Evolutionary conservation across 2,113 vertebrate species (phyloP).

Genomic region (Macrotis lagotis): DNA sequence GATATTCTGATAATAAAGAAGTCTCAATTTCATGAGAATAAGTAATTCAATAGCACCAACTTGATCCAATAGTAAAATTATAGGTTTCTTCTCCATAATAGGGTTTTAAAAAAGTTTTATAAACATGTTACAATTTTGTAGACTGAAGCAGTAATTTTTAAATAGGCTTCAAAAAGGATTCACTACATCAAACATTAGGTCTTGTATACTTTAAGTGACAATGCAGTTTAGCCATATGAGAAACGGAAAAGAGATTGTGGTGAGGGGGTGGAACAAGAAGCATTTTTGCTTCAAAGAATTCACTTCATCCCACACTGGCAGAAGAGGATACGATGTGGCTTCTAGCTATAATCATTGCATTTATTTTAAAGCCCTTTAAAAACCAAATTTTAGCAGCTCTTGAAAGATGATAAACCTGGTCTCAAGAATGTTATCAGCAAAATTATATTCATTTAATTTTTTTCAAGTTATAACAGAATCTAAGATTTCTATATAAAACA

Average conservation of each 20-base stretch:
- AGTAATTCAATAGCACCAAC: slow-evolving; percentile 4
- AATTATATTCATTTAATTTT: slow-evolving; percentile 42
- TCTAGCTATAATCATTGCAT: slow-evolving; percentile 29
- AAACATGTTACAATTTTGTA: slow-evolving; percentile 40
- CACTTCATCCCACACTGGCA: slow-evolving; percentile 17
- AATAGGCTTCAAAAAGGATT: slow-evolving; percentile 14
- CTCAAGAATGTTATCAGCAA: slow-evolving; percentile 41
- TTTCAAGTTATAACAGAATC: background rate
- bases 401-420: slow-evolving; percentile 33
- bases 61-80: slow-evolving; percentile 29
- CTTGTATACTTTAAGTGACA: slow-evolving; percentile 44
- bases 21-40: slow-evolving; percentile 54
- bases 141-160: slow-evolving; percentile 18
- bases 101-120: slow-evolving; percentile 7
- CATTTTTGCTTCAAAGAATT: slow-evolving; percentile 46
- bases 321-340: slow-evolving; percentile 32
- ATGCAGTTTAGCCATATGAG: slow-evolving; percentile 46
- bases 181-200: slow-evolving; percentile 42
- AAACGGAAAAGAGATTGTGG: slow-evolving; percentile 29
- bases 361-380: slow-evolving; percentile 56
- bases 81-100: slow-evolving; percentile 18
- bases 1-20: background rate
- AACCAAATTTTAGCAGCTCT: slow-evolving; percentile 35
- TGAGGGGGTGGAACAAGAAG: background rate
- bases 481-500: slow-evolving; percentile 16